Percentiles rank a stretch among this genome's conserved stretches.
phyloP scores from a whole-genome alignment of 23 tunicate species.

The Trididemnum miniatum region DNA sequence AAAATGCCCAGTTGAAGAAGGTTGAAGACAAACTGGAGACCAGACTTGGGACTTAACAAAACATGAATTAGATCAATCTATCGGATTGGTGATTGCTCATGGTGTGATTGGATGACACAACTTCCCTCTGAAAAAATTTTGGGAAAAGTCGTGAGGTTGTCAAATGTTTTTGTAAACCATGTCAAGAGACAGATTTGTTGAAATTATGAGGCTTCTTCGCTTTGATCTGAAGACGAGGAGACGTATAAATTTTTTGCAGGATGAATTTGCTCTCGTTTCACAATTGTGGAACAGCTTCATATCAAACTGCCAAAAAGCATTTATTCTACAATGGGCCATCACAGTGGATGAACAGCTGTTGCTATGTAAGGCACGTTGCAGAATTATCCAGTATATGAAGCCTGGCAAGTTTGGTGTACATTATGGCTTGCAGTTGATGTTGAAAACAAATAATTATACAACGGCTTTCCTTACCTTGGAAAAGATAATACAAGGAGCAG shows the following conservation, averaged over 20 bases:
- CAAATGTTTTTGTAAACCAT: neutral
- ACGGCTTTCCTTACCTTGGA: neutral
- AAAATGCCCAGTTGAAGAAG: neutral
- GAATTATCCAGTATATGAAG: neutral
- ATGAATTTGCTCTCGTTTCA: too few relatives aligned
- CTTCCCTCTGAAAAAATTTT: neutral
- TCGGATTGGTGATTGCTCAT: neutral
- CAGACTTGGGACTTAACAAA: neutral
- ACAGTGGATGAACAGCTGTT: constrained; percentile 7
- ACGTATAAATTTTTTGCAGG: neutral
- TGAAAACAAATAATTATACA: neutral
- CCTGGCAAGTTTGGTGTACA: neutral
- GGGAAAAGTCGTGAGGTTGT: neutral
- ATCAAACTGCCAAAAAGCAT: too few relatives aligned
- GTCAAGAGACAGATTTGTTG: too few relatives aligned
- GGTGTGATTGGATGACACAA: neutral
- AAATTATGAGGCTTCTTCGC: neutral
- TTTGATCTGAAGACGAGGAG: neutral
- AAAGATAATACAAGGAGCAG: neutral
- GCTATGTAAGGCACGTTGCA: neutral
- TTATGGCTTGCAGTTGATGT: neutral
- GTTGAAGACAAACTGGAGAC: neutral
- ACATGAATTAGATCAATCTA: neutral
- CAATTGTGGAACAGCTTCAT: too few relatives aligned
- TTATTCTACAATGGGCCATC: too few relatives aligned